These are phyloP conservation scores for Diarsia rubi DNA, from an alignment of 2,888 invertebrate genomes.

Conservation along the genomic window DNA sequence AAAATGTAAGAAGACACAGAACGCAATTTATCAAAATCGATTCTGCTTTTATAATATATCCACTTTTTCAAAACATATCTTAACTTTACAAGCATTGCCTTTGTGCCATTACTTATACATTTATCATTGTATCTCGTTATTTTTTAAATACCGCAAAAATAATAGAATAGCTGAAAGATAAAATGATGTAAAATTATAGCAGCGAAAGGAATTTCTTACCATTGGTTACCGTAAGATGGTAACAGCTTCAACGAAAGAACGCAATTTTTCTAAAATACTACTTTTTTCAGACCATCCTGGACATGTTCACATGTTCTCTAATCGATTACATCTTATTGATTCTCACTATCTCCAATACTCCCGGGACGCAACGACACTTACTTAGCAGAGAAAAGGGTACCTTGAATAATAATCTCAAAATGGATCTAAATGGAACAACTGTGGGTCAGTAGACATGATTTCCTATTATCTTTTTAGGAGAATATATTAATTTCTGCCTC, in stretches of 20 bases:
- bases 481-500: not conserved
- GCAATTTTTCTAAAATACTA: not conserved
- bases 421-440: not conserved
- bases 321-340: not conserved
- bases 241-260: not conserved
- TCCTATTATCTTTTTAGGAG: not conserved
- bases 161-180: not conserved
- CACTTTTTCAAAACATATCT: slow-evolving; percentile 1
- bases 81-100: not conserved
- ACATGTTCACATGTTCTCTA: not conserved
- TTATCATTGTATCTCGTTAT: not conserved
- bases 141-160: not conserved
- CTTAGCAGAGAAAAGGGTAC: not conserved
- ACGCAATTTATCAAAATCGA: slow-evolving; percentile 30
- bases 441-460: not conserved
- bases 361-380: not conserved
- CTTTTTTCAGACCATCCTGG: not conserved
- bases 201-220: not conserved
- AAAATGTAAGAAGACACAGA: slow-evolving; percentile 41
- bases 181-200: not conserved
- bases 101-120: not conserved
- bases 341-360: not conserved
- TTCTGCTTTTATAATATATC: slow-evolving; percentile 34
- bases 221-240: not conserved
- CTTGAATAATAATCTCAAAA: not conserved